phyloP scores from a whole-genome alignment of 1,140 invertebrate species.

The Drosophila mauritiana region DNA sequence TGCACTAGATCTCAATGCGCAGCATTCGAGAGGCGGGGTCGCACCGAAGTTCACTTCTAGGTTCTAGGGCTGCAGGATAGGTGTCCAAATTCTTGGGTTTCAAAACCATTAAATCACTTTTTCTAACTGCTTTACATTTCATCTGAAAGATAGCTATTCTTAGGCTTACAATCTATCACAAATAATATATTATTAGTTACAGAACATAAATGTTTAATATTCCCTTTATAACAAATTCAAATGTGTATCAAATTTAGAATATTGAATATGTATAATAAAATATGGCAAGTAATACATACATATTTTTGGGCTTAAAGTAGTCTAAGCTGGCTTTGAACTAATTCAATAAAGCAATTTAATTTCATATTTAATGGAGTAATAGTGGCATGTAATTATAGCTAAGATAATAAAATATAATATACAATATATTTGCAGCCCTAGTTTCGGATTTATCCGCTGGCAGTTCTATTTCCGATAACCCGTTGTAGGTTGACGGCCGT shows the following conservation, averaged over 20 bases:
- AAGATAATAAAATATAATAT: neutral
- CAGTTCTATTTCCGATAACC: slow-evolving; percentile 43
- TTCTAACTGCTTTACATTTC: neutral
- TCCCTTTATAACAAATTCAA: too few relatives aligned
- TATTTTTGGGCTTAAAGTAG: too few relatives aligned
- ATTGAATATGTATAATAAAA: too few relatives aligned
- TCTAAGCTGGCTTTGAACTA: too few relatives aligned
- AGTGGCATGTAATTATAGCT: too few relatives aligned
- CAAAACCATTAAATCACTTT: neutral
- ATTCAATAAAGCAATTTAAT: neutral
- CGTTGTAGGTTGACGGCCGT: slow-evolving; percentile 50
- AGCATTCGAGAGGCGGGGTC: slow-evolving; percentile 32
- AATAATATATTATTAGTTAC: too few relatives aligned
- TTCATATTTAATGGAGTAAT: neutral
- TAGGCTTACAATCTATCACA: too few relatives aligned
- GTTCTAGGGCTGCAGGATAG: slow-evolving; percentile 52
- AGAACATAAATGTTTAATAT: too few relatives aligned
- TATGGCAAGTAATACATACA: too few relatives aligned
- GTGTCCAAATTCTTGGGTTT: neutral
- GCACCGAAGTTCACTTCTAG: slow-evolving; percentile 45
- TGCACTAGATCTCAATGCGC: slow-evolving; percentile 75
- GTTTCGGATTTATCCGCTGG: slow-evolving; percentile 26
- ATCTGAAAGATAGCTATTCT: too few relatives aligned
- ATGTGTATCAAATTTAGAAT: too few relatives aligned
- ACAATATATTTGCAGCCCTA: slow-evolving; percentile 26